Evolutionary conservation across 2,888 invertebrate species (phyloP), one percentile per base, ranked within the genome.

Genomic region (Agriopis marginaria): DNA sequence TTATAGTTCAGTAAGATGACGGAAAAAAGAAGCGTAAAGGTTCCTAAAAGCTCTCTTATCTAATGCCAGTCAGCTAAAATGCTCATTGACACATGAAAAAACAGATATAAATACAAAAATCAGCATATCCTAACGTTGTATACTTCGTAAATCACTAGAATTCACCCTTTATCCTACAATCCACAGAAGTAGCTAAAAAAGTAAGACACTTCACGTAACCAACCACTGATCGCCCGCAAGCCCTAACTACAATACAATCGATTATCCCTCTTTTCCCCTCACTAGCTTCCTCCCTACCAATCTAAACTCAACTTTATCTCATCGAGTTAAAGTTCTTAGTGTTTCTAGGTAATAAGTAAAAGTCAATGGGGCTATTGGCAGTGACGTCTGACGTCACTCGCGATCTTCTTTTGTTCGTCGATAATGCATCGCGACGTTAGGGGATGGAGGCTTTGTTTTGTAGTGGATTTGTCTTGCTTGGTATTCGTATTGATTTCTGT

Each of bases 391-490:
- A 83, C 82, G 88, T 87, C 87, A 82, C 67, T 74, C 78, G 81
- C 81, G 82, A 86, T 86, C 82, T 77, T 85, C 88, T 87, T 87
- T 88, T 88, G 85, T 87, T 83, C 81, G 79, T 78, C 78, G 77
- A 82, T 86, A 86, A 87, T 81, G 81, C 79, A 79, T 68, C 75
- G 78, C 82, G 87, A 87, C 83, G 82, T 82, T 75, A 68, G 78
- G 76, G 71, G 68, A 59, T 65, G 60, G 68, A 63, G 74, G 76
- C 75, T 71, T 70, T 73, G 75, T 65, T 77, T 75, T 63, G 77
- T 73, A 77, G 56, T 74, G 70, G 75, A 74, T 82, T 76, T 79
- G 77, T 79, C 68, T 72, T 70, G 44, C n/a, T 17, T 53, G 61
- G 32, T 71, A 73, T 75, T 69, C 32, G 61, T 72, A 75, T 77